phyloP scores from a whole-genome alignment of 2,888 invertebrate species.

The Eumacrocentrus americanus region DNA sequence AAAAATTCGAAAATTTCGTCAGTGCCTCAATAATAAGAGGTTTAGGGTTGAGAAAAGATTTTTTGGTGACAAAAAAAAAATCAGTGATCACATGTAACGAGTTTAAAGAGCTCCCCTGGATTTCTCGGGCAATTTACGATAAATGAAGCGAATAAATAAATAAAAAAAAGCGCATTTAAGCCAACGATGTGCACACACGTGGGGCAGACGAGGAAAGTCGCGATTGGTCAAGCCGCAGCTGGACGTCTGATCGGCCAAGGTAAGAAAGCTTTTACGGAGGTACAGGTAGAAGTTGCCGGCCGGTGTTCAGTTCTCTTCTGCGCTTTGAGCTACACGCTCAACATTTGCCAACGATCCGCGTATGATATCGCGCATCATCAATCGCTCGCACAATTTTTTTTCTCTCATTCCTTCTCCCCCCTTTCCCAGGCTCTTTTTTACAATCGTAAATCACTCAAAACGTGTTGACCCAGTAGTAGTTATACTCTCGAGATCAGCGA shows the following conservation, averaged over 20 bases:
- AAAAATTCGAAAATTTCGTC: no score
- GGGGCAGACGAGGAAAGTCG: constrained; percentile 39
- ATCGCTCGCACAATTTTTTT: background rate
- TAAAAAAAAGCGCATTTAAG: constrained; percentile 26
- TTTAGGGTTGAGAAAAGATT: background rate
- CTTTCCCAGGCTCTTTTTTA: background rate
- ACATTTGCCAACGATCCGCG: constrained; percentile 40
- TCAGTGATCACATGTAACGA: background rate
- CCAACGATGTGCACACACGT: constrained; percentile 24
- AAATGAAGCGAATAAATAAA: background rate
- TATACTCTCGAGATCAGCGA: background rate
- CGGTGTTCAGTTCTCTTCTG: constrained; percentile 53
- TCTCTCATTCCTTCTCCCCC: background rate
- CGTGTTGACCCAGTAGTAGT: background rate
- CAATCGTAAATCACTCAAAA: background rate
- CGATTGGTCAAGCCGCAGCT: constrained; percentile 49
- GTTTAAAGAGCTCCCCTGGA: background rate
- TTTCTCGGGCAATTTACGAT: background rate
- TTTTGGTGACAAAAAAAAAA: background rate
- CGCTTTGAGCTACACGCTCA: constrained; percentile 46
- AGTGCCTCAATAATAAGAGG: no score
- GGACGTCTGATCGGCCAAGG: constrained; percentile 44
- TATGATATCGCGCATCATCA: background rate
- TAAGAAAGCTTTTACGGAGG: constrained; percentile 21
- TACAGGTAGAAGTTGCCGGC: constrained; percentile 39